Conservation (phyloP, 2,113 vertebrate species). For the Trochalopteron elliotii region DNA sequence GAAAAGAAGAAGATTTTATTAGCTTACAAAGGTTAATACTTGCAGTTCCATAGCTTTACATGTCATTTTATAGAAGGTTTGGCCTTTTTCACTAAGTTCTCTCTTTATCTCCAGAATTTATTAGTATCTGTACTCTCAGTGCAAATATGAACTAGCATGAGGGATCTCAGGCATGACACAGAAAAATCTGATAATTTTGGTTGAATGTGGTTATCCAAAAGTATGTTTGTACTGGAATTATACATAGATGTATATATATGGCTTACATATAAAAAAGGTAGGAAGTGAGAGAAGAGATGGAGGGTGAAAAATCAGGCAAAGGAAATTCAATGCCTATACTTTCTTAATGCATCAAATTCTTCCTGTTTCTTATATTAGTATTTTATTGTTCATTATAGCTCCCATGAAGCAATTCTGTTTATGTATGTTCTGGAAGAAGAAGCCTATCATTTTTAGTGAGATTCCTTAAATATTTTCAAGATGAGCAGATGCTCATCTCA, state of each 20-base stretch:
- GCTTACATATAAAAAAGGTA: neutral
- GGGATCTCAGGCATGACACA: constrained; percentile 68
- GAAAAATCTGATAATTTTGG: constrained; percentile 73
- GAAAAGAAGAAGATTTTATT: neutral
- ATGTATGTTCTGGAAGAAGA: neutral
- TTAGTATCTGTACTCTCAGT: constrained; percentile 51
- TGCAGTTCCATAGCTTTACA: constrained; percentile 59
- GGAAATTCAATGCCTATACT: neutral
- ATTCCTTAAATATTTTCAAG: neutral
- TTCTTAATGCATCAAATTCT: neutral
- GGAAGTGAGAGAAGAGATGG: neutral
- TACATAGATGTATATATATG: neutral
- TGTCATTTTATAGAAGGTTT: constrained; percentile 59
- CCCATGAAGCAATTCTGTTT: neutral
- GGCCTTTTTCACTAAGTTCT: constrained; percentile 73
- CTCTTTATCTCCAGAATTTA: constrained; percentile 67
- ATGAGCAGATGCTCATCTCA: neutral
- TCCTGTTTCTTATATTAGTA: neutral
- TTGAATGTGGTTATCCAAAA: constrained; percentile 71
- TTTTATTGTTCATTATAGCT: neutral
- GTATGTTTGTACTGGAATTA: constrained; percentile 69
- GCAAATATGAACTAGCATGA: constrained; percentile 45
- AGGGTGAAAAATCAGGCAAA: neutral
- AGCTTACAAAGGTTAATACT: neutral
- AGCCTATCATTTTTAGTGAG: neutral